phyloP scores from a whole-genome alignment of 2,113 vertebrate species.

The Hemiscyllium ocellatum region DNA sequence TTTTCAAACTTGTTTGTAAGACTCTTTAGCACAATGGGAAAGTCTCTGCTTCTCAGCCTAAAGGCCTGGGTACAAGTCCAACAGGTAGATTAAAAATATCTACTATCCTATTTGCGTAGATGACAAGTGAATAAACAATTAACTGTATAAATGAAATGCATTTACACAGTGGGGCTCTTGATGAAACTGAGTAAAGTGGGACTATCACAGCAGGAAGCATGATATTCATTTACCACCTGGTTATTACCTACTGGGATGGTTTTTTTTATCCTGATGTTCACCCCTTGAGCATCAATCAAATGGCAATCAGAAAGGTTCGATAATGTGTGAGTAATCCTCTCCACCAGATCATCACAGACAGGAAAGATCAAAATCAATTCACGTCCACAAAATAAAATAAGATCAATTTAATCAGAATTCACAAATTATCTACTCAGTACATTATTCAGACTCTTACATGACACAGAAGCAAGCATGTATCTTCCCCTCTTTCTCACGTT shows the following conservation, averaged over 20 bases:
- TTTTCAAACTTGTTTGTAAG: not conserved
- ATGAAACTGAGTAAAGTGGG: not conserved
- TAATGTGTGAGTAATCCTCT: not conserved
- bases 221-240: not conserved
- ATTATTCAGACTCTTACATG: not conserved
- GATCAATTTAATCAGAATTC: not conserved
- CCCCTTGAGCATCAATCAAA: not conserved
- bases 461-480: not conserved
- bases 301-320: not conserved
- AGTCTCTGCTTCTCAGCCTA: too few species aligned
- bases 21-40: too few species aligned
- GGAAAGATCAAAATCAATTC: not conserved
- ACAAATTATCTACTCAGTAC: not conserved
- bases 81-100: too few species aligned
- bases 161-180: not conserved
- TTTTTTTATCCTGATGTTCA: not conserved
- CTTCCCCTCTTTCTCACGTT: not conserved
- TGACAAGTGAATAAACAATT: not conserved
- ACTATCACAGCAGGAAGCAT: not conserved
- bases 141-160: not conserved
- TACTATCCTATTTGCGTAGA: not conserved
- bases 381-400: not conserved
- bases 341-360: not conserved
- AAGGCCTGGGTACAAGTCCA: too few species aligned
- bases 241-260: not conserved